Conservation (phyloP, 2,113 vertebrate species). For the Dipodomys ordii region DNA sequence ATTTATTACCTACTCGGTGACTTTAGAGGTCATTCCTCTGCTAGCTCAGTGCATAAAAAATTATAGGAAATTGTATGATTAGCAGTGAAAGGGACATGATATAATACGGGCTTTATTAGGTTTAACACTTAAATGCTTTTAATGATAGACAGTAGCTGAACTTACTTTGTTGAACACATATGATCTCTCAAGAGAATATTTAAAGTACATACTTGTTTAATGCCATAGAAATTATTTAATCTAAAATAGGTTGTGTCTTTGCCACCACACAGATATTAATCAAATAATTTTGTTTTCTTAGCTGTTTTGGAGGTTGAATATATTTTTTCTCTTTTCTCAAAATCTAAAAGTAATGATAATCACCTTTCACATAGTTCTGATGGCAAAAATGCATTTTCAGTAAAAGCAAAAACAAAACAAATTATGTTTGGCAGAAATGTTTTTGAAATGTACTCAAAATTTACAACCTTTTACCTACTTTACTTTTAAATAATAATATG, state of each 20-base stretch:
- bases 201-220: conserved; percentile 76
- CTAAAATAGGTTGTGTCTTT: conserved; percentile 72
- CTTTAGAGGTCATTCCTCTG: conserved; percentile 85
- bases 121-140: conserved; percentile 77
- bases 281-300: conserved; percentile 69
- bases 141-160: conserved; percentile 81
- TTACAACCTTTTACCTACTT: conserved; percentile 73
- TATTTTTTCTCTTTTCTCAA: conserved; percentile 47
- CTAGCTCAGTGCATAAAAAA: conserved; percentile 84
- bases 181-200: conserved; percentile 79
- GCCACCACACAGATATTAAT: conserved; percentile 65
- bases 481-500: conserved; percentile 73
- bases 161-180: conserved; percentile 76
- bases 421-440: conserved; percentile 77
- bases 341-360: conserved; percentile 16
- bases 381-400: conserved; percentile 77
- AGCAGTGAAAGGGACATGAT: conserved; percentile 79
- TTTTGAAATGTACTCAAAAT: conserved; percentile 72
- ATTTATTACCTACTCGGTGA: conserved; percentile 84
- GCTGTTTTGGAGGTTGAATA: background rate
- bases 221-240: conserved; percentile 74
- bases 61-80: conserved; percentile 84
- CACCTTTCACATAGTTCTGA: conserved; percentile 71
- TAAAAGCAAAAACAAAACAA: conserved; percentile 79
- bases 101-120: conserved; percentile 82